Base-by-base conservation (phyloP, 2,797 vertebrate species). In the Micrastur ruficollis region DNA sequence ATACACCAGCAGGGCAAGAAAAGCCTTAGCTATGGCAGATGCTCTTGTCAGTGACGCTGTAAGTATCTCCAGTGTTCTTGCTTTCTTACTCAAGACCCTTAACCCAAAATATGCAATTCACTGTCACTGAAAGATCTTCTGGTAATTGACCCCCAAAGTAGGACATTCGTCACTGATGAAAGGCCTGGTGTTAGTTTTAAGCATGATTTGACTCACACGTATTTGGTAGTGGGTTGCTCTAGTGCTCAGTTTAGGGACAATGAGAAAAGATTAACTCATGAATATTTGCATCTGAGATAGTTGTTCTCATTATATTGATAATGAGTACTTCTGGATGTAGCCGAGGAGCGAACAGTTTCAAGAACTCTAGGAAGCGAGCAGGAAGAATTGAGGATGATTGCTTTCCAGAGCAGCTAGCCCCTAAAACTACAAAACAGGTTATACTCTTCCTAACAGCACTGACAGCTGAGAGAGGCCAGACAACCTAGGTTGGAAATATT, bases 221-320 rank as follows among this genome's bases (percentile, higher is more conserved):
- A 12, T 68, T 85, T 72, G 32, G 68, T 55, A 40, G 56, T 10
- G 26, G 62, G 61, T 66, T 83, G 72, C 58, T 94, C 58, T 70
- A 56, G 72, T 63, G 79, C 73, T 92, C 84, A 81, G 12, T 40
- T 88, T 75, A 31, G 53, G 75, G 29, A 88, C 72, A 82, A 81
- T 70, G 73, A 70, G 62, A 47, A 0, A 21, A 92, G 84, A 93
- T 91, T 86, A 93, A 88, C 55, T 79, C 66, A 73, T 79, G 75
- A 89, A 79, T 91, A 94, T 91, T 88, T 93, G 58, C 36, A 52
- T 88, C 62, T 72, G 93, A 91, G 84, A 62, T 62, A n/a, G 55
- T 17, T 47, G 26, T n/a, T 93, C 79, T 92, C 65, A 40, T 91
- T 81, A 16, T 68, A 62, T 29, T 55, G 34, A 36, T 62, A 58